These are phyloP conservation scores for Dascillus cervinus DNA, from an alignment of 2,888 invertebrate species.

Conservation along the genomic window DNA sequence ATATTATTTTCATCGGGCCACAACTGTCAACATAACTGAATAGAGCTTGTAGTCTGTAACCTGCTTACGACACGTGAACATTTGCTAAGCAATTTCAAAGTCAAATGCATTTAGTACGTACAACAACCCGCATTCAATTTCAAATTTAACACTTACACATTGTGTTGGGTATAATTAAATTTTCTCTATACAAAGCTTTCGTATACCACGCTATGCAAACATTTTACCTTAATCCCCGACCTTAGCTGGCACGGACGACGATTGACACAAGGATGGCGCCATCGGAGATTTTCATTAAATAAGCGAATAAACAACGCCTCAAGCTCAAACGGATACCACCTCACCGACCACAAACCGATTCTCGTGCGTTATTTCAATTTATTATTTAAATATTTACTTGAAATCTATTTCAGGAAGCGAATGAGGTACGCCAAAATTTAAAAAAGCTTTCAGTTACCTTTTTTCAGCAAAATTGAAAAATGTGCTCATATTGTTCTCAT, in stretches of 20 bases:
- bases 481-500: too few relatives aligned
- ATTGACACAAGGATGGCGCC: constrained; percentile 31
- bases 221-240: constrained; percentile 21
- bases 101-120: constrained; percentile 22
- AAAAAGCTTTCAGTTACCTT: too few relatives aligned
- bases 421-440: too few relatives aligned
- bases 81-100: constrained; percentile 22
- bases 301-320: constrained; percentile 29
- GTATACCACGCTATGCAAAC: constrained; percentile 19
- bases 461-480: too few relatives aligned
- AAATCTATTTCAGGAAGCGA: too few relatives aligned
- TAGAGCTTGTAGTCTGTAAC: constrained; percentile 33
- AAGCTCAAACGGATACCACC: too few relatives aligned
- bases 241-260: constrained; percentile 24
- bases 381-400: too few relatives aligned
- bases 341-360: too few relatives aligned
- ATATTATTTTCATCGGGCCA: not conserved
- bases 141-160: constrained; percentile 20
- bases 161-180: constrained; percentile 24
- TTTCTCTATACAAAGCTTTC: constrained; percentile 21
- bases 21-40: not conserved
- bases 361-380: too few relatives aligned
- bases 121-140: constrained; percentile 34
- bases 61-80: constrained; percentile 27
- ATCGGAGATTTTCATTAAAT: constrained; percentile 37